Percentiles rank a stretch among this genome's conserved stretches.
Conservation (phyloP, 2,797 vertebrate genomes). For the Catamblyrhynchus diadema region DNA sequence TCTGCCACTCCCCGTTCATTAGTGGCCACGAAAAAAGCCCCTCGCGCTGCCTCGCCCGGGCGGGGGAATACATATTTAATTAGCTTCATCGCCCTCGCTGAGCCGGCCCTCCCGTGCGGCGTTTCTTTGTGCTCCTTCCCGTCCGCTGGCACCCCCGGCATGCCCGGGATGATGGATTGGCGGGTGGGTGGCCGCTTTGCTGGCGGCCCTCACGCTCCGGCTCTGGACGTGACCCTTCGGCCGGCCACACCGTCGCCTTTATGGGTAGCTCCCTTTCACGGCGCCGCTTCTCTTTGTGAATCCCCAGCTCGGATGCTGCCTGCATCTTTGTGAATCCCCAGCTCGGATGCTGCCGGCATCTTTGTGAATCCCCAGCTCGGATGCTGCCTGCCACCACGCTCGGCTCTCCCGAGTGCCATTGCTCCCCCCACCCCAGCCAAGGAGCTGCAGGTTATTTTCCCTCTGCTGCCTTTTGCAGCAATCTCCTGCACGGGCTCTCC, state of each 20-base stretch:
- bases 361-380: too few relatives aligned
- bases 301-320: not conserved
- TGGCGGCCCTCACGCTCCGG: not conserved
- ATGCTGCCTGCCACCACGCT: not conserved
- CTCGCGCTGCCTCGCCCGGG: not conserved
- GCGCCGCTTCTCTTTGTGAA: not conserved
- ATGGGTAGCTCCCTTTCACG: not conserved
- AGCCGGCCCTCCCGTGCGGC: not conserved
- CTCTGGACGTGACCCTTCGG: not conserved
- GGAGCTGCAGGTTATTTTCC: not conserved
- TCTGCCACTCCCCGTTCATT: constrained; percentile 28
- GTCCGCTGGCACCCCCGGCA: not conserved
- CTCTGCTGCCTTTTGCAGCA: not conserved
- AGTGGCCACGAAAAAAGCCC: not conserved
- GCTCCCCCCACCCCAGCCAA: not conserved
- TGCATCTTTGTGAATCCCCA: not conserved
- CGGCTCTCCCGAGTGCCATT: accelerated
- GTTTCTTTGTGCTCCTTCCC: constrained; percentile 39
- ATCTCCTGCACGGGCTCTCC: not conserved
- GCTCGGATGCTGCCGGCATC: not conserved
- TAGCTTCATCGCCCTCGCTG: not conserved
- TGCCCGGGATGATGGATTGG: not conserved
- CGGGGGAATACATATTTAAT: constrained; percentile 19
- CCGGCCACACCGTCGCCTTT: not conserved
- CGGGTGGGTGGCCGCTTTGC: not conserved